Conservation (phyloP, 30 jellyfish, hydroid and myxozoan genomes). For the Cassiopea andromeda region DNA sequence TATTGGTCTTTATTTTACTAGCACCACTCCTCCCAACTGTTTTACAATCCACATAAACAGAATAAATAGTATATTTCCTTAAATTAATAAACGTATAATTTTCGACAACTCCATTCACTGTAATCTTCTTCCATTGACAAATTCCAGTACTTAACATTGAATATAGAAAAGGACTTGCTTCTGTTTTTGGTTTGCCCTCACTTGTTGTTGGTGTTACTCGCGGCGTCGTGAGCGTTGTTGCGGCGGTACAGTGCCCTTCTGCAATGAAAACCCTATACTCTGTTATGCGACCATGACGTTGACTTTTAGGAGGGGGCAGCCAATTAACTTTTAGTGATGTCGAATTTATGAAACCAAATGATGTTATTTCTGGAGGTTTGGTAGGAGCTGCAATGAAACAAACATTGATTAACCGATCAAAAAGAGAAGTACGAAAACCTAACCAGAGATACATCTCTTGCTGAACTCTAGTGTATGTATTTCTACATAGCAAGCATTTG, state of each 20-base stretch:
- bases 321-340: constrained; percentile 30
- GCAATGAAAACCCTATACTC: constrained; percentile 6
- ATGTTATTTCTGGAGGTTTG: constrained; percentile 4
- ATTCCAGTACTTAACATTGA: not conserved
- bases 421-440: not conserved
- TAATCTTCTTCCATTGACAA: not conserved
- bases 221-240: constrained; percentile 5
- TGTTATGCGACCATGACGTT: constrained; percentile 29
- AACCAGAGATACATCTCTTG: too few species aligned
- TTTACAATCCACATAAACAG: constrained; percentile 46
- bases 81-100: not conserved
- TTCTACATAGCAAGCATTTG: too few species aligned
- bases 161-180: not conserved
- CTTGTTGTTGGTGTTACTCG: not conserved
- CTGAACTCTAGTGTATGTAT: too few species aligned
- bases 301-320: constrained; percentile 27
- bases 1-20: not conserved
- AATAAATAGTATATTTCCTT: constrained; percentile 30
- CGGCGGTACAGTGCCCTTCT: not conserved
- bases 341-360: constrained; percentile 1
- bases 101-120: not conserved
- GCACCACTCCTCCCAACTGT: constrained; percentile 40
- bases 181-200: not conserved
- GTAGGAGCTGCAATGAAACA: constrained; percentile 52
- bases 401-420: not conserved